Evolutionary conservation across 2,888 invertebrate genomes (phyloP).

Genomic region (Nasonia oneida): DNA sequence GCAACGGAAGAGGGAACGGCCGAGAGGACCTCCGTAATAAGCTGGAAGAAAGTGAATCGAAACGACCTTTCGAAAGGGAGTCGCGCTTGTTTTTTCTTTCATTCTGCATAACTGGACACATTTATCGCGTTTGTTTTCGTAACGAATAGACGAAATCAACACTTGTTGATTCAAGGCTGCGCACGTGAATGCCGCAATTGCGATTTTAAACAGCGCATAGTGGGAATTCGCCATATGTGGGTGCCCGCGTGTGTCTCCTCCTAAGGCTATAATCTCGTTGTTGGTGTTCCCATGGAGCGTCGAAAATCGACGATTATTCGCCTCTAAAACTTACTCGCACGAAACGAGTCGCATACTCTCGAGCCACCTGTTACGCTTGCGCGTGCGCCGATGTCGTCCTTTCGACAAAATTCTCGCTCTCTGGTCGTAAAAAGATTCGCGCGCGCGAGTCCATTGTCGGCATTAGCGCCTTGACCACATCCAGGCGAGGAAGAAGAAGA

Average conservation of each 20-base stretch:
- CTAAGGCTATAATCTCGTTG: slow-evolving; percentile 19
- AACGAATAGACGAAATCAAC: not conserved
- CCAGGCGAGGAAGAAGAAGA: slow-evolving; percentile 12
- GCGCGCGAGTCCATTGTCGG: slow-evolving; percentile 33
- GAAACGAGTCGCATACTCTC: not conserved
- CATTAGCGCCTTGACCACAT: slow-evolving; percentile 49
- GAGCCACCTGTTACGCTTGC: slow-evolving; percentile 47
- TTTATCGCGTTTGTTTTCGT: not conserved
- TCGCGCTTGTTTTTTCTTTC: too few relatives aligned
- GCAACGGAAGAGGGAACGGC: slow-evolving; percentile 31
- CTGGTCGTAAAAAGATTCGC: not conserved
- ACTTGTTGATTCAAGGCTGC: slow-evolving; percentile 17
- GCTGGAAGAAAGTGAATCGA: slow-evolving; percentile 20
- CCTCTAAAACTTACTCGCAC: not conserved
- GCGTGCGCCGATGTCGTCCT: not conserved
- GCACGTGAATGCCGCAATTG: slow-evolving; percentile 9
- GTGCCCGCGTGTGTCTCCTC: slow-evolving; percentile 30
- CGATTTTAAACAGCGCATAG: not conserved
- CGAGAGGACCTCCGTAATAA: not conserved
- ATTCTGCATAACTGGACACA: not conserved
- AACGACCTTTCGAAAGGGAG: not conserved
- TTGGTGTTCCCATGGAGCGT: not conserved
- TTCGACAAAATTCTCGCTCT: not conserved
- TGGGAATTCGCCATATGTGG: slow-evolving; percentile 43
- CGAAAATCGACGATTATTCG: not conserved